Evolutionary conservation across 2,797 vertebrate genomes (phyloP), one percentile per base, ranked within the genome.

Genomic region (Microcaecilia unicolor): DNA sequence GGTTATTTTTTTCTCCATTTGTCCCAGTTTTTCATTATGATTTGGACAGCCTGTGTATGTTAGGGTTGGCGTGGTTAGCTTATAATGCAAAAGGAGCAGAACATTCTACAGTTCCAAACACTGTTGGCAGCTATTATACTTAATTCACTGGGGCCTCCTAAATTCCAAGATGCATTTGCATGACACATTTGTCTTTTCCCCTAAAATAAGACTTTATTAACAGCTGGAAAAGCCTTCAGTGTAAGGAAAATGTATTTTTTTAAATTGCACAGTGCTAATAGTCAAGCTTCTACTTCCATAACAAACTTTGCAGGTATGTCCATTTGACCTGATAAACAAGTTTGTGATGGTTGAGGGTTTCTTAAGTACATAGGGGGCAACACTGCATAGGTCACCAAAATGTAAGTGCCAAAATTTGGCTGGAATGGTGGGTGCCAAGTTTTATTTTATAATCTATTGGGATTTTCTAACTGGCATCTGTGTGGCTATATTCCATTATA

Each of bases 291-390:
- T n/a, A n/a, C n/a, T n/a, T 34, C 25, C 25, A n/a, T 9, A 25
- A 18, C 15, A 20, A 20, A 4, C n/a, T 2, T n/a, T 10, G 3
- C n/a, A 12, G 7, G 2, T 7, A 31, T 0, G 1, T 16, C 7
- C 14, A 6, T 10, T 37, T 26, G n/a, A n/a, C n/a, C n/a, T n/a
- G n/a, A n/a, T n/a, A 25, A 14, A 25, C 8, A 25, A 12, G 25
- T 23, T 25, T 9, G 8, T 25, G 12, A 8, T 9, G 7, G n/a
- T 24, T n/a, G n/a, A 13, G 7, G n/a, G 24, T 24, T 23, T 12
- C 8, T 23, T 25, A 25, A 12, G 23, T 25, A 14, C 3, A n/a
- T n/a, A n/a, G n/a, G n/a, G n/a, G n/a, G n/a, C n/a, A n/a, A n/a
- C n/a, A n/a, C n/a, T n/a, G n/a, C n/a, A n/a, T n/a, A n/a, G n/a